Evolutionary conservation across 2,888 invertebrate genomes (phyloP), one percentile per base, ranked within the genome.

Genomic region (Tuta absoluta): DNA sequence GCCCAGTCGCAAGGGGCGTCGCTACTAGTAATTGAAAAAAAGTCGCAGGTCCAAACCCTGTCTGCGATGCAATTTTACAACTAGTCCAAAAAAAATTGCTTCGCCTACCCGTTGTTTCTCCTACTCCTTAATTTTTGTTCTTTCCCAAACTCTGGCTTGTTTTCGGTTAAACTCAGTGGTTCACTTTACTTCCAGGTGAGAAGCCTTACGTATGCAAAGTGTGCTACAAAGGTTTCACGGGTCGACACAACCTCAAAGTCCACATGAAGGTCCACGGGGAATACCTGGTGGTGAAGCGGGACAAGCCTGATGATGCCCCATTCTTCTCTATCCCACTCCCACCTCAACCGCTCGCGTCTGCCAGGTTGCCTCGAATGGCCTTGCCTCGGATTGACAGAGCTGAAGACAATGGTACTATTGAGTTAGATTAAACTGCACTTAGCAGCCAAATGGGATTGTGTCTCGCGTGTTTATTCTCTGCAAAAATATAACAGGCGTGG

Each of bases 221-320:
- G 38, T 92, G 92, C 68, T 69, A 71, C n/a, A 87, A 84, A 72
- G 86, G 80, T 0, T 92, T 90, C 67, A 88, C 85, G 0, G 87
- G 83, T 17, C 77, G 77, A 7, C 67, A 86, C 66, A 91, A 90
- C 69, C 74, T 90, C 21, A 90, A 89, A 71, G 78, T 87, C 33
- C 92, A 92, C 66, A 84, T 92, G 86, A 79, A 84, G 69, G 85
- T 91, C 0, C 93, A 93, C 65, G 85, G 88, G 0, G 85, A 83
- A 77, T 75, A 80, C 62, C 68, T 86, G 19, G 75, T 89, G 57
- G 51, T 51, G 21, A 51, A 51, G 28, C 33, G 62, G 23, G 45
- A 21, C 21, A 38, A 37, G 51, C 61, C 65, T 51, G 61, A 62
- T 38, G 21, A 28, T 14, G 23, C 28, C 10, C 28, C 56, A 17